A percentile compares a stretch with the other conserved stretches of the same genome.
Conservation (phyloP, 2,888 invertebrate genomes). For the Gastracanthus pulcherrimus region DNA sequence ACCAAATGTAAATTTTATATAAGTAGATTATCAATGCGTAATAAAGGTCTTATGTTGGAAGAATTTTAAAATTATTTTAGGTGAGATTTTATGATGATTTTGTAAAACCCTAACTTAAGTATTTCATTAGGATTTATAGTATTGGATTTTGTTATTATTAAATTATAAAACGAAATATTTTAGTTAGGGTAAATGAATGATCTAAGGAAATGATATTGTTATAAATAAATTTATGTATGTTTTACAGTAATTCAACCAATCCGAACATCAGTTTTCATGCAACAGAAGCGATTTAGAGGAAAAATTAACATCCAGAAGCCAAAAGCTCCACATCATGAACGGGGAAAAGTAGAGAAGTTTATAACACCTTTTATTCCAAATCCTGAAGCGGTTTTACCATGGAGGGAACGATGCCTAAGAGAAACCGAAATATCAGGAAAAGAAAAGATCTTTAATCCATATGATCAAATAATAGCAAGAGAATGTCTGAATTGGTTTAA, state of each 20-base stretch:
- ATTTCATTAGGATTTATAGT: too few species aligned
- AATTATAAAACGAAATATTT: constrained; percentile 4
- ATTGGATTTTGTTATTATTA: background rate
- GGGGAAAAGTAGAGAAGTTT: constrained; percentile 83
- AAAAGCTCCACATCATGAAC: constrained; percentile 84
- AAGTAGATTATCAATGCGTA: constrained; percentile 56
- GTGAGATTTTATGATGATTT: constrained; percentile 33
- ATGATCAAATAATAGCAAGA: constrained; percentile 85
- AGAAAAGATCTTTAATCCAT: constrained; percentile 79
- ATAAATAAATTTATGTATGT: background rate
- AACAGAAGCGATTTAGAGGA: constrained; percentile 84
- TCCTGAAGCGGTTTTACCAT: constrained; percentile 68
- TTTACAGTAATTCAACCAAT: constrained; percentile 69
- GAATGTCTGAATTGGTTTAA: constrained; percentile 86
- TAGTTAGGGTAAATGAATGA: background rate
- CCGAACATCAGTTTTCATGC: constrained; percentile 68
- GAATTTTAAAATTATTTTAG: constrained; percentile 44
- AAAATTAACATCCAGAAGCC: constrained; percentile 90
- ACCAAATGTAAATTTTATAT: constrained; percentile 58
- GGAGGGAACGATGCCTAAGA: constrained; percentile 78
- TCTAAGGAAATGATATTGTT: background rate
- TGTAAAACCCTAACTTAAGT: background rate
- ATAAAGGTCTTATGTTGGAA: constrained; percentile 38
- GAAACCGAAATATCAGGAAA: constrained; percentile 65
- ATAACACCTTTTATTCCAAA: constrained; percentile 82